These are phyloP conservation scores for Myzus persicae DNA, from an alignment of 1,140 invertebrate genomes.

Conservation along the genomic window DNA sequence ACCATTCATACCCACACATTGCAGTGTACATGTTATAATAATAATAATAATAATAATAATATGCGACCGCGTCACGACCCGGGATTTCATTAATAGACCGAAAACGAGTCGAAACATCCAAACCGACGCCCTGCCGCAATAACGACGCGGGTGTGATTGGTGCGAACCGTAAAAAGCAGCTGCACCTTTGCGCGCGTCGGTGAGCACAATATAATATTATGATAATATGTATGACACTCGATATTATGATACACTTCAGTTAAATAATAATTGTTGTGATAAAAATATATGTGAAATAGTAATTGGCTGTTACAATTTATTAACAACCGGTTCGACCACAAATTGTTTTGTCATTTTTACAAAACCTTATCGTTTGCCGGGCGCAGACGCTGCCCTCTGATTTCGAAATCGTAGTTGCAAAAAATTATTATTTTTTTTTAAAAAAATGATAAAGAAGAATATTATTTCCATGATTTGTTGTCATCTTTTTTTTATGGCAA, in stretches of 20 bases:
- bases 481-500: neutral
- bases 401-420: slow-evolving; percentile 6
- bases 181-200: neutral
- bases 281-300: too few relatives aligned
- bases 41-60: neutral
- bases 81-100: slow-evolving; percentile 17
- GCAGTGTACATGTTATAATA: neutral
- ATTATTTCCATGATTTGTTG: neutral
- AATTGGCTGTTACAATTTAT: too few relatives aligned
- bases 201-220: neutral
- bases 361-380: neutral
- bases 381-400: neutral
- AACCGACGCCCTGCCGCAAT: neutral
- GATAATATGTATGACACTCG: too few relatives aligned
- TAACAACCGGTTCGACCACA: neutral
- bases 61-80: neutral
- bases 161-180: neutral
- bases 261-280: neutral
- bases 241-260: neutral
- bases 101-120: neutral
- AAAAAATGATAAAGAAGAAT: neutral
- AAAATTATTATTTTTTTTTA: neutral
- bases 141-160: neutral
- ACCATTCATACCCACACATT: neutral
- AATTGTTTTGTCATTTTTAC: neutral